Conservation (phyloP, 92 coral and sea anemone species). For the Blastomussa wellsi region DNA sequence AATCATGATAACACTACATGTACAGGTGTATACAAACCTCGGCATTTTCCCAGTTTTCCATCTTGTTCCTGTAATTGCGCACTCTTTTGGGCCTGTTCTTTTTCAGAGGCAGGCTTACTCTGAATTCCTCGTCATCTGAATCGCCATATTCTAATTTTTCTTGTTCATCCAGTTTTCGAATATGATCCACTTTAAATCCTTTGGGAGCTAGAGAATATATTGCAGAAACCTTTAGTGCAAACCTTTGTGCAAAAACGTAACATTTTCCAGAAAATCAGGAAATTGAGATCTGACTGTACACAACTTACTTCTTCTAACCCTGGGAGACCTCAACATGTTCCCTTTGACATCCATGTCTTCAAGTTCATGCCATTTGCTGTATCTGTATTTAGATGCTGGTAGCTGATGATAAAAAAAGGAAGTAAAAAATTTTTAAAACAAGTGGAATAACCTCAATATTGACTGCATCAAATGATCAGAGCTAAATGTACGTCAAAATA, state of each 20-base stretch:
- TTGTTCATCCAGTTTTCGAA: conserved; percentile 69
- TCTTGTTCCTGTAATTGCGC: conserved; percentile 78
- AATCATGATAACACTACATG: background rate
- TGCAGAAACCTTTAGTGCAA: background rate
- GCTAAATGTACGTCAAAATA: background rate
- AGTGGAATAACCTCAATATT: background rate
- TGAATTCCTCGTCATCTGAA: conserved; percentile 75
- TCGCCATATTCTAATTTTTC: conserved; percentile 68
- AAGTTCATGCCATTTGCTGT: conserved; percentile 98
- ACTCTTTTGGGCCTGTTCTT: conserved; percentile 69
- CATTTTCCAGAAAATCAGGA: background rate
- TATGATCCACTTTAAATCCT: conserved; percentile 78
- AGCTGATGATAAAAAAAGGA: conserved; percentile 49
- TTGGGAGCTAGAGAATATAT: conserved; percentile 65
- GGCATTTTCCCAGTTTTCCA: conserved; percentile 98
- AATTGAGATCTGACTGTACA: background rate
- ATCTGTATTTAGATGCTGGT: conserved; percentile 86
- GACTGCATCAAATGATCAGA: background rate
- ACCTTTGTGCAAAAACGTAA: background rate
- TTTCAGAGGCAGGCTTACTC: conserved; percentile 57
- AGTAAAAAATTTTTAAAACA: background rate
- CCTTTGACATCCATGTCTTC: conserved; percentile 93
- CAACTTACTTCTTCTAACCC: conserved; percentile 88
- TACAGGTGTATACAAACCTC: conserved; percentile 76
- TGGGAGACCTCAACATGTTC: conserved; percentile 92